Base-by-base conservation (phyloP, 2,113 vertebrate species). In the Serilophus lunatus region DNA sequence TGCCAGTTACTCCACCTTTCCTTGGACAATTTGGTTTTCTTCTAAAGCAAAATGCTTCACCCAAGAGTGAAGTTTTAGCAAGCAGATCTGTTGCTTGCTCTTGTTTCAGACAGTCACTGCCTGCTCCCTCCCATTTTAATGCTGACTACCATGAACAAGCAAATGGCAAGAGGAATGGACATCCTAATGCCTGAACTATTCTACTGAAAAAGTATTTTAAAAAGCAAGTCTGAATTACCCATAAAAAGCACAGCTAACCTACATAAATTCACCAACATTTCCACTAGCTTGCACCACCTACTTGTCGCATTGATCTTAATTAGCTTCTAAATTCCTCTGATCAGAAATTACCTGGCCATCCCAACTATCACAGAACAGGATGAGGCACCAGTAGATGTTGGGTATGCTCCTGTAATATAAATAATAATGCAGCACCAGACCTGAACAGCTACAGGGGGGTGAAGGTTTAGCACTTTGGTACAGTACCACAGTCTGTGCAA, bases 341-440 rank as follows among this genome's bases (percentile, higher is more conserved):
- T 29, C 29, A 44, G 90, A 45, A 82, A 23, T 17, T 31, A 47
- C 53, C 45, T 63, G 82, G 12, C 38, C 40, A 80, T 15, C 36
- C 72, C 56, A 25, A 20, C 16, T 42, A 35, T 8, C 29, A 13
- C 5, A 79, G 33, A 54, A 31, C 50, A 50, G 0, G 14, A 64
- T 0, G 12, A 82, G n/a, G 54, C 28, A 45, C 20, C 68, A 59
- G 42, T 0, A 59, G 35, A 57, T 2, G 1, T 8, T n/a, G 20
- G 10, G 25, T 1, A 8, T 20, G 40, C 33, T 59, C 3, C 74
- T 63, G 36, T 20, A 53, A 60, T 19, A 18, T n/a, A 83, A 68
- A 45, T 7, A 88, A 56, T 6, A 53, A 38, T 5, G 40, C 53
- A 79, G 57, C 36, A 53, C 20, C 40, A 68, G 63, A 50, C 28